A percentile compares a stretch with the other conserved stretches of the same genome.
phyloP scores from a whole-genome alignment of 2,113 vertebrate genomes.

The Rhea americana region DNA sequence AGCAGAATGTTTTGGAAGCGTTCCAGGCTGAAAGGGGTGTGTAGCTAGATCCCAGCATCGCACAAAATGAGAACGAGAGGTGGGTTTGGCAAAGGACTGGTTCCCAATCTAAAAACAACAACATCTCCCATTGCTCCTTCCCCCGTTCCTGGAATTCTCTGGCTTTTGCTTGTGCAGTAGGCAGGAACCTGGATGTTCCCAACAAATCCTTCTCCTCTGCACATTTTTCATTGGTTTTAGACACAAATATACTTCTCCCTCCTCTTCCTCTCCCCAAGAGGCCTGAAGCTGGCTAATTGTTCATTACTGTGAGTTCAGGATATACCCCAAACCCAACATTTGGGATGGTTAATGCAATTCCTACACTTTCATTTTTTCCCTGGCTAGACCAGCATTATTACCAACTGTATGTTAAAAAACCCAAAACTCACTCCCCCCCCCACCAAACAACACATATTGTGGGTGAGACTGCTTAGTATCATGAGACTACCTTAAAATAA shows the following conservation, averaged over 20 bases:
- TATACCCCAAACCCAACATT: slow-evolving; percentile 19
- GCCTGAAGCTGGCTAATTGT: slow-evolving; percentile 62
- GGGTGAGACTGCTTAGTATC: slow-evolving; percentile 44
- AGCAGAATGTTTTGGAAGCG: slow-evolving; percentile 59
- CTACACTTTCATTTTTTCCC: neutral
- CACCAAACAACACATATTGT: slow-evolving; percentile 67
- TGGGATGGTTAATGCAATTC: slow-evolving; percentile 64
- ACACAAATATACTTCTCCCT: slow-evolving; percentile 45
- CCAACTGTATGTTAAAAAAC: slow-evolving; percentile 11
- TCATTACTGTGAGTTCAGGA: neutral
- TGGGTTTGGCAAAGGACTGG: slow-evolving; percentile 69
- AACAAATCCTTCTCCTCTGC: slow-evolving; percentile 14
- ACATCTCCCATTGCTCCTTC: slow-evolving; percentile 61
- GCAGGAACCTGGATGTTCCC: slow-evolving; percentile 35
- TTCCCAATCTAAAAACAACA: slow-evolving; percentile 55
- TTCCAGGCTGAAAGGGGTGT: slow-evolving; percentile 73
- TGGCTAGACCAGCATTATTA: slow-evolving; percentile 34
- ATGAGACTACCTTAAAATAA: slow-evolving; percentile 55
- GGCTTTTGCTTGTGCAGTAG: slow-evolving; percentile 55
- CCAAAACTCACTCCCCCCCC: neutral
- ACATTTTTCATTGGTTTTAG: slow-evolving; percentile 29
- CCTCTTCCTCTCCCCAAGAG: slow-evolving; percentile 54
- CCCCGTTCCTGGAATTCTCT: slow-evolving; percentile 44
- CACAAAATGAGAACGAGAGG: slow-evolving; percentile 68
- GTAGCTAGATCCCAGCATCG: slow-evolving; percentile 60